These are phyloP conservation scores for Papilio elwesi DNA, from an alignment of 2,888 invertebrate genomes.

Conservation along the genomic window DNA sequence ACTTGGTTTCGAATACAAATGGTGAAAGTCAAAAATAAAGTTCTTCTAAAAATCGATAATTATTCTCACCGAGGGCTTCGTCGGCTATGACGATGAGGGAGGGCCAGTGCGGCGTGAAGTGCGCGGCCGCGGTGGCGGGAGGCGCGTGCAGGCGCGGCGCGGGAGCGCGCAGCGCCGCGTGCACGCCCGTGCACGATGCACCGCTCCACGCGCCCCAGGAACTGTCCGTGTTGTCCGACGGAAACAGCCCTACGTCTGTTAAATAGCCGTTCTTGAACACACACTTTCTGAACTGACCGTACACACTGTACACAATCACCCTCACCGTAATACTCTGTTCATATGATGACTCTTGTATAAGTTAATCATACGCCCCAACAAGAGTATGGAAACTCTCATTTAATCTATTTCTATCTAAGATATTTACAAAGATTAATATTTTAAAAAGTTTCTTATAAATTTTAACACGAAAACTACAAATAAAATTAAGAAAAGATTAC, in stretches of 20 bases:
- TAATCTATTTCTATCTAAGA: no score
- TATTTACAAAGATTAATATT: no score
- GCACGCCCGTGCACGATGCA: slow-evolving; percentile 49
- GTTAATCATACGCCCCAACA: no score
- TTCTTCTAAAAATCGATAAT: background rate
- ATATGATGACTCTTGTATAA: no score
- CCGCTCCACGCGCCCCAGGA: slow-evolving; percentile 44
- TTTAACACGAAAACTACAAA: no score
- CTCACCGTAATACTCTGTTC: no score
- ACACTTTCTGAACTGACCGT: slow-evolving; percentile 34
- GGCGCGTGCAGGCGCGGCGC: slow-evolving; percentile 50
- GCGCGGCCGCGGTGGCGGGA: slow-evolving; percentile 51
- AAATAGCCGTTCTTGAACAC: background rate
- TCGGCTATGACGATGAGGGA: slow-evolving; percentile 62
- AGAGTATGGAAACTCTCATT: no score
- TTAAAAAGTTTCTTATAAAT: no score
- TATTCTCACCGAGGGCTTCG: slow-evolving; percentile 59
- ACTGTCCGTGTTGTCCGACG: slow-evolving; percentile 46
- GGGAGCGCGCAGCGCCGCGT: slow-evolving; percentile 42
- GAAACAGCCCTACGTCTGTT: slow-evolving; percentile 54
- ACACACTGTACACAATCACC: no score
- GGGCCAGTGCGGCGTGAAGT: slow-evolving; percentile 69
- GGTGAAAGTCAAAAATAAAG: background rate
- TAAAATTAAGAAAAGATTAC: no score
- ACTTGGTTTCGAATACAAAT: no score